Evolutionary conservation across 2,888 invertebrate species (phyloP).

Genomic region (Drosophila algonquin): DNA sequence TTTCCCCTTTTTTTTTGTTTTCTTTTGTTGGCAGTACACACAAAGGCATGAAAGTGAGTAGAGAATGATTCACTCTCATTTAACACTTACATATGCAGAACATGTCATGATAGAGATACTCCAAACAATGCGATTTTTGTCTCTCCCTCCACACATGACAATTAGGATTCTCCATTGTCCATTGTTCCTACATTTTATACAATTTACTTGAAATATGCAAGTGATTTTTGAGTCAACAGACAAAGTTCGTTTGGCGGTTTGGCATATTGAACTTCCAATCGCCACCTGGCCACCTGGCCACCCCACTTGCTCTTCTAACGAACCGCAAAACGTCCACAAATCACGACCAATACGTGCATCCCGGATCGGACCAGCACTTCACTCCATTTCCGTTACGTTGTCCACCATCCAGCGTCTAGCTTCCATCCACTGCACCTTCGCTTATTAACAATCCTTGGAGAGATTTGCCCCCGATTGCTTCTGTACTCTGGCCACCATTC

Average conservation of each 20-base stretch:
- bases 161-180: slow-evolving; percentile 5
- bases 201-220: slow-evolving; percentile 12
- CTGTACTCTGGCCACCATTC: not conserved
- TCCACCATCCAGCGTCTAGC: slow-evolving; percentile 26
- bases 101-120: not conserved
- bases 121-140: not conserved
- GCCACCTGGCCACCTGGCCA: slow-evolving; percentile 14
- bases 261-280: slow-evolving; percentile 72
- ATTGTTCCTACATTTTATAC: not conserved
- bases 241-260: slow-evolving; percentile 38
- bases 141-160: slow-evolving; percentile 4
- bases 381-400: not conserved
- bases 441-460: slow-evolving; percentile 75
- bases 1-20: too few species aligned
- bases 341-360: slow-evolving; percentile 66
- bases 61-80: not conserved
- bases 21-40: not conserved
- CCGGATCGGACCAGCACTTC: slow-evolving; percentile 2
- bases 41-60: not conserved
- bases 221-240: slow-evolving; percentile 66
- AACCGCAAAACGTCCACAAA: slow-evolving; percentile 68
- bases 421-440: slow-evolving; percentile 46
- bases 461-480: slow-evolving; percentile 13
- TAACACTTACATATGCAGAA: slow-evolving; percentile 2
- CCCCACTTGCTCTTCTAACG: slow-evolving; percentile 54